These are phyloP conservation scores for Argyrosomus japonicus DNA, from an alignment of 2,113 vertebrate genomes.

Conservation along the genomic window DNA sequence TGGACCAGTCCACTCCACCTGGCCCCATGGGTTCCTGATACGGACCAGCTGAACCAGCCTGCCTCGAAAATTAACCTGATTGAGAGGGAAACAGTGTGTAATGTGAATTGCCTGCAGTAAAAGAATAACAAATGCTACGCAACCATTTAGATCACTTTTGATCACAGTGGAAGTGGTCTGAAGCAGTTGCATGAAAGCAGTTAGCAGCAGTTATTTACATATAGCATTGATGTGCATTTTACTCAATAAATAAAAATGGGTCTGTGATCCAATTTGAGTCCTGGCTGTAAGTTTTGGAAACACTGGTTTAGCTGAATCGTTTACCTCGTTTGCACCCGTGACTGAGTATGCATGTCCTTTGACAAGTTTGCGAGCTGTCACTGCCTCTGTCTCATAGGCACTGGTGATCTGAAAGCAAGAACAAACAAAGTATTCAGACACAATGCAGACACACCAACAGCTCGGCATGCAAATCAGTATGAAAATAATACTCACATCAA, in stretches of 20 bases:
- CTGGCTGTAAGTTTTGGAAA: too few relatives aligned
- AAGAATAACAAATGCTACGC: neutral
- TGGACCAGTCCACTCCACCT: slow-evolving; percentile 91
- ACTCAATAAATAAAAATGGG: too few relatives aligned
- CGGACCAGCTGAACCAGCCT: slow-evolving; percentile 65
- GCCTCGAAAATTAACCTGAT: slow-evolving; percentile 58
- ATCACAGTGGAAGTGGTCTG: too few relatives aligned
- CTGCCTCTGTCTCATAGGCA: slow-evolving; percentile 80
- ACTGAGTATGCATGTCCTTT: slow-evolving; percentile 92
- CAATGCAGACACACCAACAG: too few relatives aligned
- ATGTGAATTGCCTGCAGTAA: neutral
- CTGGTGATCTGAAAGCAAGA: slow-evolving; percentile 72
- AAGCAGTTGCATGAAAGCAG: too few relatives aligned
- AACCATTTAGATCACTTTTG: too few relatives aligned
- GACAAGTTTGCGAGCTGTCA: slow-evolving; percentile 88
- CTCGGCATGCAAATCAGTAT: slow-evolving; percentile 17
- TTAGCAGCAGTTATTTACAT: too few relatives aligned
- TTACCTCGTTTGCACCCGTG: slow-evolving; percentile 88
- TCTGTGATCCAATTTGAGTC: too few relatives aligned
- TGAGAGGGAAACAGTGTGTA: neutral
- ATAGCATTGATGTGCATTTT: too few relatives aligned
- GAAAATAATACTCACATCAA: slow-evolving; percentile 73
- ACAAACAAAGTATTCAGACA: neutral
- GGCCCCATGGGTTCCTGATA: slow-evolving; percentile 90
- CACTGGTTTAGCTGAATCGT: neutral